Base-by-base conservation (phyloP, 1,140 invertebrate species). In the Hylaeus volcanicus region DNA sequence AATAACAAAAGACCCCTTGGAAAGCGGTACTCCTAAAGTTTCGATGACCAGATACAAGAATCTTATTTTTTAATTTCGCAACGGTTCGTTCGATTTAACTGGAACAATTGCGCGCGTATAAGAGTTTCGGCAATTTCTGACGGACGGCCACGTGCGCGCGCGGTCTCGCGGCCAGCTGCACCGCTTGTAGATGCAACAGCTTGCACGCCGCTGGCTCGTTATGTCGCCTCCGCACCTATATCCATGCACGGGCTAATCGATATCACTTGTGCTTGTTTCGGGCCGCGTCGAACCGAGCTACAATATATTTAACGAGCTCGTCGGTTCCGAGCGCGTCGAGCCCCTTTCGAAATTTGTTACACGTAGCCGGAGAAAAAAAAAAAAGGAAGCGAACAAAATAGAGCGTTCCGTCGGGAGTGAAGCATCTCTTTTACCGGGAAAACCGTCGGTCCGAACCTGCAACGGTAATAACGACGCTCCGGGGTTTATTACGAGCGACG, bases 131-230 rank as follows among this genome's bases (percentile, higher is more conserved):
- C 26, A 26, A 26, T 26, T 26, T 51, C 15, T 45, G 66, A 39
- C 66, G 60, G 5, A 11, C 5, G 15, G 71, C 64, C 48, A 37
- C 39, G 73, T 74, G 68, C 61, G 69, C 65, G 66, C 55, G 79
- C 63, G 63, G 51, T n/a, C 69, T 60, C 79, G 60, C 71, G 60
- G 65, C 64, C 80, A 79, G 72, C 66, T 74, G 74, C 71, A 78
- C 76, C 73, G 60, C 12, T 56, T 53, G 63, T 56, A 6, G 73
- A 65, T 65, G 76, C 76, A 79, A 79, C 76, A 79, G 76, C 76
- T 79, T 79, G 76, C 74, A 77, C 64, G 43, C 43, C 61, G 4
- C 1, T 65, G 11, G 45, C 48, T 73, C 69, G 76, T 79, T 64
- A 39, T 37, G 48, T 45, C 58, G 48, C 48, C 58, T 53, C 69